Evolutionary conservation across 2,797 vertebrate species (phyloP).

Genomic region (Alfaro cultratus): DNA sequence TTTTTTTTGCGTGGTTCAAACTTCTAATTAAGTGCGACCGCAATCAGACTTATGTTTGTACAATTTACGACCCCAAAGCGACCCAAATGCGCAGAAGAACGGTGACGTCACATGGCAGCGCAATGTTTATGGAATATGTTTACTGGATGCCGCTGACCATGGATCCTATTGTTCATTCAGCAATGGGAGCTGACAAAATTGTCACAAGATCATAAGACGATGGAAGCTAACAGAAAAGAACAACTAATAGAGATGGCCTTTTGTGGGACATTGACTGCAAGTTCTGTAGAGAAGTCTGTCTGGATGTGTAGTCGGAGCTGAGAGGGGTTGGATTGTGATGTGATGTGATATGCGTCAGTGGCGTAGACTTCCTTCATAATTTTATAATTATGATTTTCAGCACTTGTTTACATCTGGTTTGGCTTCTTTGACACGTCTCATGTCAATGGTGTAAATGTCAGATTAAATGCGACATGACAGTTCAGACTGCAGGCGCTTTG

Average conservation of each 20-base stretch:
- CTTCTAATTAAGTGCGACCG: no score
- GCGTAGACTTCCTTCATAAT: background rate
- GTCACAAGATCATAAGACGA: no score
- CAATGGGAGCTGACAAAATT: no score
- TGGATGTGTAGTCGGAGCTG: background rate
- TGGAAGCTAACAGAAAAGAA: no score
- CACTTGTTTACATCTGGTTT: background rate
- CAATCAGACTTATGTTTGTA: no score
- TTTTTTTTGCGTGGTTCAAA: no score
- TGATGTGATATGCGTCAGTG: background rate
- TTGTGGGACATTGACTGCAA: background rate
- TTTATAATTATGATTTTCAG: background rate
- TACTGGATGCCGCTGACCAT: no score
- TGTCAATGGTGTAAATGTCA: background rate
- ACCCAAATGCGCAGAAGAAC: no score
- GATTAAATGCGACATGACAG: background rate
- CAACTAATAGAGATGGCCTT: background rate
- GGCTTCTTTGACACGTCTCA: background rate
- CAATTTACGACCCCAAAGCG: no score
- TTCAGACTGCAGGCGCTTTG: background rate
- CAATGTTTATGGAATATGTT: no score
- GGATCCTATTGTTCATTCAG: no score
- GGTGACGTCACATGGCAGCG: no score
- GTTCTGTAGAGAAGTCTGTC: background rate
- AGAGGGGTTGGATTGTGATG: background rate